Evolutionary conservation across 2,797 vertebrate species (phyloP).

Genomic region (Acanthiza pusilla): DNA sequence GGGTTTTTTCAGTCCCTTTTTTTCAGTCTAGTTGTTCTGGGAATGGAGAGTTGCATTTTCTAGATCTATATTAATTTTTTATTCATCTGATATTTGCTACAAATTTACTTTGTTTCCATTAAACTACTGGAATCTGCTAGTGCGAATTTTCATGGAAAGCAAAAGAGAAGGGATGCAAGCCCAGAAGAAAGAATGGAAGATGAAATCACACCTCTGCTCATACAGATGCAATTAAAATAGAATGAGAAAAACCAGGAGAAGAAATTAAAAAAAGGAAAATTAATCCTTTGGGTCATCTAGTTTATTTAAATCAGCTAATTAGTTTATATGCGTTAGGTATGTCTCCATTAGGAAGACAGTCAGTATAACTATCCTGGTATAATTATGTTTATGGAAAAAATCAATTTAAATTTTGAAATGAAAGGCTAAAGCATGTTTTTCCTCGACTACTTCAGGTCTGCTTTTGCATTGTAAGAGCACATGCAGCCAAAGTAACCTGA

Average conservation of each 20-base stretch:
- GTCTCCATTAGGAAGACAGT: background rate
- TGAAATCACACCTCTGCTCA: background rate
- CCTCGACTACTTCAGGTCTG: background rate
- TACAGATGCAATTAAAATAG: background rate
- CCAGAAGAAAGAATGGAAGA: background rate
- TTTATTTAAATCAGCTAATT: background rate
- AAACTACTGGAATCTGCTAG: background rate
- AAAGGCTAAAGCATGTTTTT: background rate
- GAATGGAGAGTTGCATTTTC: background rate
- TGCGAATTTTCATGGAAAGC: background rate
- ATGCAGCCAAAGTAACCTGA: background rate
- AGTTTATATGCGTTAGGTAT: background rate
- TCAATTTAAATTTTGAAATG: background rate
- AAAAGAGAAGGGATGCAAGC: background rate
- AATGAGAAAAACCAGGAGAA: background rate
- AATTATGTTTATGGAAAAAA: background rate
- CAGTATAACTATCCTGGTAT: background rate
- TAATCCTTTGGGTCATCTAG: background rate
- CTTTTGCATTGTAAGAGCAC: background rate
- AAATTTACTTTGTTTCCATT: background rate
- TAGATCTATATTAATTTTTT: background rate
- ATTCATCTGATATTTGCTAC: background rate
- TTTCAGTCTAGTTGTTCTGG: background rate
- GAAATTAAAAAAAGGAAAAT: background rate
- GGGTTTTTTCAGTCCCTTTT: background rate